Conservation (phyloP, 2,888 invertebrate genomes). For the Platerodrilus igneus region DNA sequence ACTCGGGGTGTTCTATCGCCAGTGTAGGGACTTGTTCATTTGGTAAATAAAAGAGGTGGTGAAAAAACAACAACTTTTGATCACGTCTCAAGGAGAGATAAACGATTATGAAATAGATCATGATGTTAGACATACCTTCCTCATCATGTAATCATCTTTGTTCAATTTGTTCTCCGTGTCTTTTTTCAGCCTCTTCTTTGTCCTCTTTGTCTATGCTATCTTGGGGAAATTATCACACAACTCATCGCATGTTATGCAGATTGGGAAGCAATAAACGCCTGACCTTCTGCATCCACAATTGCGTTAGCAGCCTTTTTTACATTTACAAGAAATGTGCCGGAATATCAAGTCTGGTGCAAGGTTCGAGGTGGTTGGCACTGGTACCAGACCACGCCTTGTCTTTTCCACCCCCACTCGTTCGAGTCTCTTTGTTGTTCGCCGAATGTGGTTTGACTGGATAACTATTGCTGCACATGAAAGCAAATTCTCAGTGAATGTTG, state of each 20-base stretch:
- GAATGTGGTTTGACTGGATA: neutral
- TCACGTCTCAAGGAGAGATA: neutral
- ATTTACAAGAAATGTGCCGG: too few relatives aligned
- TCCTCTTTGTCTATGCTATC: slow-evolving; percentile 5
- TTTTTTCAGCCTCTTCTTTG: slow-evolving; percentile 2
- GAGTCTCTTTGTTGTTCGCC: slow-evolving; percentile 4
- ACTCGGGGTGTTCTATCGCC: slow-evolving; percentile 1
- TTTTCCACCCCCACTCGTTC: neutral
- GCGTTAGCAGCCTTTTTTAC: too few relatives aligned
- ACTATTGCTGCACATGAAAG: neutral
- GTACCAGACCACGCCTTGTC: too few relatives aligned
- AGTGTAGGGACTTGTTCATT: neutral
- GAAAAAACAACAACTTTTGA: slow-evolving; percentile 1
- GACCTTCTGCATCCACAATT: too few relatives aligned
- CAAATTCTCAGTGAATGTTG: neutral
- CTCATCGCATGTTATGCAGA: too few relatives aligned
- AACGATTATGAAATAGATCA: neutral
- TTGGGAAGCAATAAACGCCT: too few relatives aligned
- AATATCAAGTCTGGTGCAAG: too few relatives aligned
- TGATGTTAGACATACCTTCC: slow-evolving; percentile 6
- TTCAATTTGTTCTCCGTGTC: slow-evolving; percentile 6
- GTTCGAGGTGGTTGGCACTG: too few relatives aligned
- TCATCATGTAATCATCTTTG: slow-evolving; percentile 6
- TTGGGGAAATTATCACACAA: too few relatives aligned
- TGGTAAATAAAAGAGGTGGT: slow-evolving; percentile 1